Base-by-base conservation (phyloP, 2,113 vertebrate species). In the Pitta sordida region DNA sequence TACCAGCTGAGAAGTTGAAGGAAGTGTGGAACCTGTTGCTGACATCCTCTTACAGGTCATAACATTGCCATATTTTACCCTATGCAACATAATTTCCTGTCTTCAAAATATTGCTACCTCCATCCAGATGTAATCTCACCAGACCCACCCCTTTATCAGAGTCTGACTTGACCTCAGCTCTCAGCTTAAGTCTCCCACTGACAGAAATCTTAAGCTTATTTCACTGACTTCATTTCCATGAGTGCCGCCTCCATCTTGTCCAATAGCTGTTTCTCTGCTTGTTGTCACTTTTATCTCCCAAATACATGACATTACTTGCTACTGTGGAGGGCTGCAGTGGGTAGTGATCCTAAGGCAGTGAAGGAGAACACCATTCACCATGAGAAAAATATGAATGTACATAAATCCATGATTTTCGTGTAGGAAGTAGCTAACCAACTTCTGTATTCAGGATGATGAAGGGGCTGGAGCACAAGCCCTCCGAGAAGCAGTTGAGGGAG, bases 1-100 rank as follows among this genome's bases (percentile, higher is more conserved):
- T 98, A 98, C 98, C 98, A 98, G 98, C 98, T 99, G 98, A 98
- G 98, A 98, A 98, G 98, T 98, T 4, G 19, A 60, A 60, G 27
- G 58, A 60, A 32, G 20, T 15, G 18, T 53, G 29, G 36, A 0
- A 3, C 0, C 1, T 1, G 0, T 0, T 1, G 1, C 3, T 48
- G 7, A 4, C 6, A 22, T 22, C 2, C 1, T 48, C 8, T 8
- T 0, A 4, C 26, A 11, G 0, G 65, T 36, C 6, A 6, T 14
- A 26, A 2, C 20, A 7, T 6, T 64, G 3, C 27, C 3, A 10
- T 15, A 34, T 51, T 15, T 89, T n/a, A 56, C 14, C 1, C 3
- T 29, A 3, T 7, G 22, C 3, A 56, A 15, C 1, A 5, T 46
- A 24, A 0, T 34, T 75, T 29, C 4, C 5, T 36, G 6, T 5